Base-by-base conservation (phyloP, 2,113 vertebrate genomes). In the Pomatostomus ruficeps region DNA sequence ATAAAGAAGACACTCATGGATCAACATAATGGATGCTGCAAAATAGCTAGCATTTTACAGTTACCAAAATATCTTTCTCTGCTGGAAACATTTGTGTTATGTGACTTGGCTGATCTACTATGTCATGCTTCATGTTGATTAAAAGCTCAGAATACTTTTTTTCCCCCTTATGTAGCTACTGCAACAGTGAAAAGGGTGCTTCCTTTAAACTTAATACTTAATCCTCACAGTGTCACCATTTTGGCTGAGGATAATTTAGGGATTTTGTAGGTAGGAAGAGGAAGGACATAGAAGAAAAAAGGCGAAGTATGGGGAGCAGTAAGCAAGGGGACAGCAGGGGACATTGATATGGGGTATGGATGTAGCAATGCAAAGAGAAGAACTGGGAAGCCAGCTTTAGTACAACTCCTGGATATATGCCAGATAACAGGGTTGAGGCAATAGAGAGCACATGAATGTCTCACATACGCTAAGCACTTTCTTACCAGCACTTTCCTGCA, bases 11-110 rank as follows among this genome's bases (percentile, higher is more conserved):
- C 21, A 45, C 31, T 80, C 15, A 31, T 36, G 22, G 65, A 59
- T 89, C 68, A 71, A 43, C 14, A 40, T 59, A 74, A 81, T 28
- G 26, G 72, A 55, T 77, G 73, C 24, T 91, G 36, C 22, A 68
- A 89, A 91, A 88, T 33, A 68, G 35, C 36, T 78, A 81, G 57
- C 74, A 79, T 87, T 85, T 48, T 93, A 7, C n/a, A 65, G 57
- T n/a, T 82, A 91, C 31, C 3, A 40, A 93, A 91, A 72, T 67
- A 38, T 43, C 35, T 81, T 95, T 86, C 33, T 74, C 33, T 89
- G 23, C 40, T 95, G 80, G 65, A 91, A 91, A 81, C 3, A 1
- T 62, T 66, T 59, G 26, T 59, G 33, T 58, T 91, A 22, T 71
- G 52, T 82, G 77, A 89, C 48, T 87, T 94, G 89, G 48, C 42